Evolutionary conservation across 1,140 invertebrate species (phyloP), one percentile per base, ranked within the genome.

Genomic region (Batillaria attramentaria): DNA sequence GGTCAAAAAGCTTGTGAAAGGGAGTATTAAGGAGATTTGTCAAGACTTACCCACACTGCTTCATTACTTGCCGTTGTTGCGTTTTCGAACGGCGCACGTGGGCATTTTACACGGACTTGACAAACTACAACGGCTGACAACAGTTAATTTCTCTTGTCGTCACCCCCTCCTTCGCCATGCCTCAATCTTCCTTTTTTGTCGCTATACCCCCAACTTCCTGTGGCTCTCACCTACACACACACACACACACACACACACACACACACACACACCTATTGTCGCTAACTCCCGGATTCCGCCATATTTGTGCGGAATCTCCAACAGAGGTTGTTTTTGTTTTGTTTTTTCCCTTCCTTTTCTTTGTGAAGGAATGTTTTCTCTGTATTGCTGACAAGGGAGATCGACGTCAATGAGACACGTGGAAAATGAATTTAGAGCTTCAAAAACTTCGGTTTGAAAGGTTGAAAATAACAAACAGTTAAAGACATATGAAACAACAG

Each of bases 11-110:
- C 42, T 69, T 16, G 66, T 3, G 28, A 69, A 69, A 69, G 28
- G 66, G 66, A 41, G 66, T 41, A 35, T 69, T 69, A 69, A 31
- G 13, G 35, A 69, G 66, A 69, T 69, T 69, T 69, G 37, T 69
- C 18, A 24, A 39, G 31, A 37, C 42, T 41, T 20, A 8, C 35
- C 66, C 37, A 35, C 66, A 68, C 37, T 41, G 66, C 20, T 68
- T 68, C 66, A 68, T 68, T 68, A 68, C 66, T 39, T 68, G 39
- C 31, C 5, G 37, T 20, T 13, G 37, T 41, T 3, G 35, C 16
- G 35, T 39, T 68, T 68, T 13, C 10, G n/a, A n/a, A n/a, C n/a
- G n/a, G n/a, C n/a, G n/a, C n/a, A 68, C 66, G 66, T 41, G 66
- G 18, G 20, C 37, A 24, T 5, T 6, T 24, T n/a, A 28, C 8